Evolutionary conservation across 2,113 vertebrate species (phyloP).

Genomic region (Cryptotis parvus): DNA sequence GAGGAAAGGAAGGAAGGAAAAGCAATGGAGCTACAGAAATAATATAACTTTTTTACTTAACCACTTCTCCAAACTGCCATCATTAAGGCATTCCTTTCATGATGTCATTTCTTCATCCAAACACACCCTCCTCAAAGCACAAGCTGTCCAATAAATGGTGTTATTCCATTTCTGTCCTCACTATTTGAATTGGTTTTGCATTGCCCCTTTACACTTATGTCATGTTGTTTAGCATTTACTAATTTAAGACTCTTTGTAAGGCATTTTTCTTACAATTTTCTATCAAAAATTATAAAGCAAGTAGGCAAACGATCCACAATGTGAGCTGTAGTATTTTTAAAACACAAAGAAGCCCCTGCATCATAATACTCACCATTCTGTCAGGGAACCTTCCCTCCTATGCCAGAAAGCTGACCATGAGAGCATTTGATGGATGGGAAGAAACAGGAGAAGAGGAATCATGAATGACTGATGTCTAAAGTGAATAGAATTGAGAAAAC

Average conservation of each 20-base stretch:
- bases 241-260: constrained; percentile 61
- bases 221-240: constrained; percentile 57
- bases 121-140: rapidly evolving
- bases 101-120: no score
- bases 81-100: no score
- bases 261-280: neutral
- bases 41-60: rapidly evolving
- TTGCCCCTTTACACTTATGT: neutral
- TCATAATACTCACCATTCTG: neutral
- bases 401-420: neutral
- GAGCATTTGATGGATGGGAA: neutral
- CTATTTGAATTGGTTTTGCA: constrained; percentile 55
- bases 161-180: neutral
- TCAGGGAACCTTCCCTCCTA: neutral
- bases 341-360: neutral
- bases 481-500: neutral
- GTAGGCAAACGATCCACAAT: constrained; percentile 2
- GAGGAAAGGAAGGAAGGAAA: neutral
- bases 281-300: constrained; percentile 47
- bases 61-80: rapidly evolving
- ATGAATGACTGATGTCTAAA: neutral
- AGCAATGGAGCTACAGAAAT: neutral
- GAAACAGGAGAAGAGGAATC: neutral
- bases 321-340: neutral
- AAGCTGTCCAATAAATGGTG: no score